Evolutionary conservation across 2,797 vertebrate species (phyloP).

Genomic region (Scyliorhinus canicula): DNA sequence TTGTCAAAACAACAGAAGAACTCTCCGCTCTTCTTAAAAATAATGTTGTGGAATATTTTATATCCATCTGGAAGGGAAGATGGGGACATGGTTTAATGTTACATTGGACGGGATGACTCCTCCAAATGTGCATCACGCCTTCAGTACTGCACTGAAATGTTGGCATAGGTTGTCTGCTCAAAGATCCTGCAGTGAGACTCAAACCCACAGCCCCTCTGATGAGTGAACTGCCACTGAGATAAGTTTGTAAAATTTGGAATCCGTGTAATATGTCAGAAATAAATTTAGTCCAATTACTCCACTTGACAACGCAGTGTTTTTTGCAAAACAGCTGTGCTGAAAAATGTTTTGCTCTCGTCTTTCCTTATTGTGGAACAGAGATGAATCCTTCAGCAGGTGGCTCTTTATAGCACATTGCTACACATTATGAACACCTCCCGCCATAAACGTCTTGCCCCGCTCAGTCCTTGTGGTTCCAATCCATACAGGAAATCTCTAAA

Average conservation of each 20-base stretch:
- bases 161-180: not conserved
- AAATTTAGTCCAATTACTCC: not conserved
- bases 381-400: not conserved
- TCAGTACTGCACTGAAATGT: not conserved
- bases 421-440: not conserved
- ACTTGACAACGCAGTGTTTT: not conserved
- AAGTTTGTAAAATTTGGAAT: not conserved
- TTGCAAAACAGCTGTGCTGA: not conserved
- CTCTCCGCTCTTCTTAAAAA: not conserved
- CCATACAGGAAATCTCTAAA: not conserved
- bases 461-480: not conserved
- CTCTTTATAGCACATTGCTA: not conserved
- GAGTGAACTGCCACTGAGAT: not conserved
- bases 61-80: not conserved
- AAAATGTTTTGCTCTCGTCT: not conserved
- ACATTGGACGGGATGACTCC: not conserved
- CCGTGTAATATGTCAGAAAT: not conserved
- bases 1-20: not conserved
- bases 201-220: not conserved
- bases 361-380: not conserved
- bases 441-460: not conserved
- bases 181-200: not conserved
- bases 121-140: not conserved
- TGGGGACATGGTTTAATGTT: not conserved
- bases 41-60: not conserved